Evolutionary conservation across 2,113 vertebrate genomes (phyloP), one percentile per base, ranked within the genome.

Genomic region (Rhinoderma darwinii): DNA sequence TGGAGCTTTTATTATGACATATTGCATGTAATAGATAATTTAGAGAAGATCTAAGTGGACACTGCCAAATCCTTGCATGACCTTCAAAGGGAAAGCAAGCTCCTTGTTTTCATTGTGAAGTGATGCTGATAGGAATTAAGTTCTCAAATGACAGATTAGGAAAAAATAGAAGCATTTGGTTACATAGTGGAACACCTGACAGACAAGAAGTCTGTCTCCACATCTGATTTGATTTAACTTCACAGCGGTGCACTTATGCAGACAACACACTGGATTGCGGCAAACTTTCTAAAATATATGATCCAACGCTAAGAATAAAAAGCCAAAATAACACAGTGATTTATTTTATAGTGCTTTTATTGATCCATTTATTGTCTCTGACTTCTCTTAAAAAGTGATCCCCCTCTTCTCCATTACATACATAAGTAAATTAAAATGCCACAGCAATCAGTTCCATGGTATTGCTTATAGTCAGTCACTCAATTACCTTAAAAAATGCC

Each of bases 321-420:
- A 5, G 17, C 44, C 73, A 37, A 30, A n/a, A 82, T 25, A 50
- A 82, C 37, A 41, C 37, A 10, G 6, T 30, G 20, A 50, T 78
- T 78, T 72, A 43, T 80, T 72, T 82, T 47, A 50, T 41, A 82
- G 50, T 87, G 86, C 68, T 87, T 87, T 87, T 87, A 87, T 82
- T 87, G 39, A 87, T 74, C 54, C 51, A 50, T 82, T 82, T 87
- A 82, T 87, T 87, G 47, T 79, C 63, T 79, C 54, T 56, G 39
- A 51, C 10, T 86, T 86, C 74, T 82, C 30, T 87, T 87, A 82
- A 87, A 87, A 87, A 87, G 78, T 63, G 79, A 47, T n/a, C 86
- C 70, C 68, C 41, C 32, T 78, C 74, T 54, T 70, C 37, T 87
- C 79, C 66, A 35, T n/a, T 77, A 44, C 63, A 47, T 87, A 82